Percentiles rank a stretch among this genome's conserved stretches.
Conservation (phyloP, 2,888 invertebrate genomes). For the Pheosia tremula region DNA sequence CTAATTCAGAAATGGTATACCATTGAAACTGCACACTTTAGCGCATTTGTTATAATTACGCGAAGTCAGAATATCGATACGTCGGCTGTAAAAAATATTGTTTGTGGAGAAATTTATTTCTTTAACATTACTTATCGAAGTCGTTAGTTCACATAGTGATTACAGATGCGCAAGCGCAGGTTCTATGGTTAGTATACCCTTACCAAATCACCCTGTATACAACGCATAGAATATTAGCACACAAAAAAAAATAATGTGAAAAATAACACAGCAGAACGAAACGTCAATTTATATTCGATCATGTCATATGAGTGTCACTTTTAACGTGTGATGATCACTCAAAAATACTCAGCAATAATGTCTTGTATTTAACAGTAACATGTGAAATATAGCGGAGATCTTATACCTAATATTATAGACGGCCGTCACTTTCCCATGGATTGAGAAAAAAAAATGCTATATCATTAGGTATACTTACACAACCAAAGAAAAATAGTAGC, state of each 20-base stretch:
- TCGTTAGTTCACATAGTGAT: too few species aligned
- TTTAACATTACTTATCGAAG: too few species aligned
- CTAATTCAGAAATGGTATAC: too few species aligned
- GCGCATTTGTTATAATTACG: too few species aligned
- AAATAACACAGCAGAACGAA: slow-evolving; percentile 10
- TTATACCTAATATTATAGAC: neutral
- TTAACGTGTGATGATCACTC: slow-evolving; percentile 23
- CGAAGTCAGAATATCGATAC: too few species aligned
- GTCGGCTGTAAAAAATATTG: too few species aligned
- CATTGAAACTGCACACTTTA: too few species aligned
- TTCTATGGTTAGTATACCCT: too few species aligned
- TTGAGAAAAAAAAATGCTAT: neutral
- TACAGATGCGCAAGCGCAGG: too few species aligned
- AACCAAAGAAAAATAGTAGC: too few species aligned
- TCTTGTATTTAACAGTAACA: slow-evolving; percentile 14
- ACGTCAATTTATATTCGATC: slow-evolving; percentile 18
- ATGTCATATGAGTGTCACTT: slow-evolving; percentile 27
- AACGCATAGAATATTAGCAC: neutral
- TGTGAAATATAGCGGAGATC: slow-evolving; percentile 27
- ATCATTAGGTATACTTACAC: neutral
- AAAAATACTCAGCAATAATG: slow-evolving; percentile 11
- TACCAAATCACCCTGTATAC: neutral
- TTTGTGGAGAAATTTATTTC: too few species aligned
- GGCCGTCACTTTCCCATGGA: slow-evolving; percentile 12
- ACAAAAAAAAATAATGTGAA: neutral